Base-by-base conservation (phyloP, 2,797 vertebrate genomes). In the Anableps anableps region DNA sequence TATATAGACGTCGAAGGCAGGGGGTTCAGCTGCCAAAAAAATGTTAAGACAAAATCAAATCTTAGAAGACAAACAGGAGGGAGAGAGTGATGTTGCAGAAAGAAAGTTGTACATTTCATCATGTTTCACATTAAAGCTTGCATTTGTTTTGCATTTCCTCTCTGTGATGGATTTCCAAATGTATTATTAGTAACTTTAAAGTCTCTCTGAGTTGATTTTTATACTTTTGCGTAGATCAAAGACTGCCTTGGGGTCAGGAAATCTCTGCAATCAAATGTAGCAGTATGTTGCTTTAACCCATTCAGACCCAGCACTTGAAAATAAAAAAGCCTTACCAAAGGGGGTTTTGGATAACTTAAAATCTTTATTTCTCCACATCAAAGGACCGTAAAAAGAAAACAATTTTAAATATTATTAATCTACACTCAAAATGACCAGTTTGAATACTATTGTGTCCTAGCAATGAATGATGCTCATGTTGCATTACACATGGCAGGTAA, bases 21-120 rank as follows among this genome's bases (percentile, higher is more conserved):
- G 77, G 19, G 16, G 71, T 45, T 86, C 43, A 64, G 53, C 77
- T 85, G 85, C 72, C 74, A 58, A 84, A 82, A 29, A 29, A 31
- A 79, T 75, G 81, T 66, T 81, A 13, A 79, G 75, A 77, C 72
- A 62, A 84, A 87, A 87, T 87, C 68, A 55, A 36, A 75, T 75
- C 72, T 83, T 82, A 75, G 66, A 80, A 80, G 80, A 77, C 76
- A 34, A 79, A 80, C 79, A 74, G 80, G 76, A 88, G 82, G 66
- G 76, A 83, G 83, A 84, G 76, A 45, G 80, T 82, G 85, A 90
- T 89, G 89, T 91, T 84, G 51, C 60, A 80, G 62, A 81, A 75
- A 47, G 64, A 64, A 79, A 50, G 34, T 86, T 80, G 43, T 87
- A 78, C 38, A 72, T 90, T 89, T 88, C 80, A 85, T 85, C 86